Evolutionary conservation across 92 coral and sea anemone species (phyloP).

Genomic region (Parazoanthus darwini): DNA sequence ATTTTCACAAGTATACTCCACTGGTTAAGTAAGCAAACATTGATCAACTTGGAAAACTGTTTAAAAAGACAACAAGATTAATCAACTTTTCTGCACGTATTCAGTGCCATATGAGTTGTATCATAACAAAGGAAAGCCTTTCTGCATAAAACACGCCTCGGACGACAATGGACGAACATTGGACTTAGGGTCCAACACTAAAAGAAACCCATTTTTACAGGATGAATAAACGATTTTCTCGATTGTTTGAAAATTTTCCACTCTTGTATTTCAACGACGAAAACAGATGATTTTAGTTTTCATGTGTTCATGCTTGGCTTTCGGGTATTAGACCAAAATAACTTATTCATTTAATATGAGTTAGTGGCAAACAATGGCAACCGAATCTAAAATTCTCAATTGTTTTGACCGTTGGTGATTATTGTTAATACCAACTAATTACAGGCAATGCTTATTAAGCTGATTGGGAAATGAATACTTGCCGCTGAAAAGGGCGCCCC

Average conservation of each 20-base stretch:
- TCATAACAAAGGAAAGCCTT: slow-evolving; percentile 1
- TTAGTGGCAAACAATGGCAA: slow-evolving; percentile 33
- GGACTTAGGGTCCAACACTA: background rate
- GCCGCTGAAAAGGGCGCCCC: slow-evolving; percentile 50
- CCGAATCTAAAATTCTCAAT: slow-evolving; percentile 28
- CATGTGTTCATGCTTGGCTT: slow-evolving; percentile 1
- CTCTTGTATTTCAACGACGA: slow-evolving; percentile 12
- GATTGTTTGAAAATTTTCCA: background rate
- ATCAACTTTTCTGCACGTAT: slow-evolving; percentile 19
- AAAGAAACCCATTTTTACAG: background rate
- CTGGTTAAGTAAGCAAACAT: slow-evolving; percentile 50
- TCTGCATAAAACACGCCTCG: background rate
- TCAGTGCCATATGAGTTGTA: slow-evolving; percentile 14
- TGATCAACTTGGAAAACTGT: slow-evolving; percentile 32
- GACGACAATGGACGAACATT: background rate
- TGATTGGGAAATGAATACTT: slow-evolving; percentile 48
- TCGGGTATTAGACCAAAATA: slow-evolving; percentile 30
- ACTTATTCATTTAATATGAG: slow-evolving; percentile 35
- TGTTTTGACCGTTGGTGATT: slow-evolving; percentile 55
- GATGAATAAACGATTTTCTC: background rate
- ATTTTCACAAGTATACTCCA: slow-evolving; percentile 32
- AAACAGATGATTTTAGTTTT: slow-evolving; percentile 22
- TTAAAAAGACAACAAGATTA: slow-evolving; percentile 40
- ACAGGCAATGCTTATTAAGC: slow-evolving; percentile 53
- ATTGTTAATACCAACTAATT: slow-evolving; percentile 54